Evolutionary conservation across 2,888 invertebrate species (phyloP), one percentile per base, ranked within the genome.

Genomic region (Cosmorhoe ocellata): DNA sequence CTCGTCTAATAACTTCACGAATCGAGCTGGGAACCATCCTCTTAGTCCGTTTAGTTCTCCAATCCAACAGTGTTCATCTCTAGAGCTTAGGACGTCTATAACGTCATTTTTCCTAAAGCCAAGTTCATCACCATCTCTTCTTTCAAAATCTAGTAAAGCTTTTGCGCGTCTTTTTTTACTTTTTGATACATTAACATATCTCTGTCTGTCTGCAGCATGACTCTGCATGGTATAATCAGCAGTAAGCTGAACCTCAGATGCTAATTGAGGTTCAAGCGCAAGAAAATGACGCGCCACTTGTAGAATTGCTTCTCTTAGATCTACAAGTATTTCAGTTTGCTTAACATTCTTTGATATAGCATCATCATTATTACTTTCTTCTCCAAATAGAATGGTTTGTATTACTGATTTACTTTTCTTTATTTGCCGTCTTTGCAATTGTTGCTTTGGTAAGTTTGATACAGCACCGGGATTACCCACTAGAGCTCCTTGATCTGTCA

Each of bases 61-160:
- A 61, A 99, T 95, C 99, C 99, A 99, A 81, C 99, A 99, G 79
- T 99, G 98, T 75, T 99, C 99, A 89, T 99, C 99, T 81, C 97
- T 97, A 76, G 98, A 98, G 73, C 98, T 98, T 18, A 99, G 94
- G 34, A 99, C 97, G 42, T 98, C 99, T 46, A 99, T 98, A 30
- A 99, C 97, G 83, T 99, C 99, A 90, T 99, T 99, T 84, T 98
- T 99, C 43, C 98, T 93, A 83, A 99, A 99, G 6, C 99, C 99
- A 45, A 99, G 86, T 83, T 99, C 99, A 90, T 99, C 99, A 63
- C 99, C 99, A 85, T 99, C 99, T 75, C 98, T 96, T 59, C 99
- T 92, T 84, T 99, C 99, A 91, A 99, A 99, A 90, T 99, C 99
- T 67, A 99, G 91, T 56, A 99, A 88, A 1, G 99, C 99, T 84